Evolutionary conservation across 2,113 vertebrate species (phyloP).

Genomic region (Oryzias celebensis): DNA sequence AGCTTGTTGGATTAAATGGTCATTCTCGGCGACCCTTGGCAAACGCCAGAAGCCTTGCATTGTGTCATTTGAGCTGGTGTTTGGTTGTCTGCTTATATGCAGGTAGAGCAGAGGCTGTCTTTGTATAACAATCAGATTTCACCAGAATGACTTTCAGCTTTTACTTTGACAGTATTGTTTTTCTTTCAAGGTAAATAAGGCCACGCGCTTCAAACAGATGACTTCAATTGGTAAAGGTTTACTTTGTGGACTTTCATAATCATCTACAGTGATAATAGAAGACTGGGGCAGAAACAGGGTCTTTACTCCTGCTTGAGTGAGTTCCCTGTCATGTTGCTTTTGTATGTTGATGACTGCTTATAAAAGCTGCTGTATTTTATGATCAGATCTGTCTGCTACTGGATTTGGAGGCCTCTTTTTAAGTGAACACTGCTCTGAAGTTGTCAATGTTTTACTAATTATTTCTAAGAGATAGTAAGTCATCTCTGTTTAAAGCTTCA

Average conservation of each 20-base stretch:
- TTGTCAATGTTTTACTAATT: not conserved
- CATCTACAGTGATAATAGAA: slow-evolving; percentile 5
- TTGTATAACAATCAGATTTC: slow-evolving; percentile 6
- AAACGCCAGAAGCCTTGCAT: slow-evolving; percentile 48
- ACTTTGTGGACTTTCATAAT: not conserved
- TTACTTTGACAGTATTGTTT: slow-evolving; percentile 10
- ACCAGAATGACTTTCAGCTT: slow-evolving; percentile 17
- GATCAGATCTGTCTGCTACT: too few relatives aligned
- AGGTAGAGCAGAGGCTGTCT: not conserved
- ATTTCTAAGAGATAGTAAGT: not conserved
- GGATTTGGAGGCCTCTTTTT: too few relatives aligned
- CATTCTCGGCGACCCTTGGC: slow-evolving; percentile 11
- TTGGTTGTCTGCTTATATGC: slow-evolving; percentile 19
- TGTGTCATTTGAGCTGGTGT: slow-evolving; percentile 13
- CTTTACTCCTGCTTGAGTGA: slow-evolving; percentile 20
- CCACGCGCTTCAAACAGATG: too few relatives aligned
- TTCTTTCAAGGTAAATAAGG: not conserved
- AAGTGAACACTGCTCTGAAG: not conserved
- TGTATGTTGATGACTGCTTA: not conserved
- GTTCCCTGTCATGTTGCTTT: not conserved
- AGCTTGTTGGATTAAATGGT: not conserved
- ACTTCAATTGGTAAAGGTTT: too few relatives aligned
- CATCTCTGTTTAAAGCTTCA: not conserved
- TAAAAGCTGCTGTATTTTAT: too few relatives aligned
- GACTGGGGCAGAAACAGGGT: slow-evolving; percentile 1